Percentiles rank a stretch among this genome's conserved stretches.
Conservation (phyloP, 2,888 invertebrate genomes). For the Lasioglossum villosulum region DNA sequence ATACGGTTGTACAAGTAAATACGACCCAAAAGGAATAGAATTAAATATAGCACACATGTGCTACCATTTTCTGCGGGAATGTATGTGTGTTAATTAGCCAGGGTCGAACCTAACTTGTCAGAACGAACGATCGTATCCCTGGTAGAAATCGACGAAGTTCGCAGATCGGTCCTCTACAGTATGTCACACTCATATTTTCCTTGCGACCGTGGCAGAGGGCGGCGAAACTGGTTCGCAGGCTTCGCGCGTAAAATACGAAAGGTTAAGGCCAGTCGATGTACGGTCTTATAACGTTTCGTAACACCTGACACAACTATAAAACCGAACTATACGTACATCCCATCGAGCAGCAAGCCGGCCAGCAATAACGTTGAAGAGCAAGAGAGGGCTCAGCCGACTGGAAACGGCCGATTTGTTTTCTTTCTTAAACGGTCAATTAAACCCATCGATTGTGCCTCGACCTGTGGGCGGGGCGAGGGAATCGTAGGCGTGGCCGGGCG, state of each 20-base stretch:
- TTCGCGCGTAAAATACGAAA: constrained; percentile 54
- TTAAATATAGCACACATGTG: no score
- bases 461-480: neutral
- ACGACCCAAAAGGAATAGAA: no score
- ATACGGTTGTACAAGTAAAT: neutral
- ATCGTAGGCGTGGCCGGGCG: neutral
- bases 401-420: neutral
- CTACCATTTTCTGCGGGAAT: no score
- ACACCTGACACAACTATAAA: constrained; percentile 13
- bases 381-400: neutral
- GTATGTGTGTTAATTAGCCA: neutral
- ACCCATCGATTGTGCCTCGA: neutral
- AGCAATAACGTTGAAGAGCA: neutral
- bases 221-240: constrained; percentile 46
- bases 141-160: neutral
- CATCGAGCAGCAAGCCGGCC: neutral
- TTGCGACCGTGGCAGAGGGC: constrained; percentile 27
- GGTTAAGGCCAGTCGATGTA: constrained; percentile 55
- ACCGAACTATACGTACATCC: neutral
- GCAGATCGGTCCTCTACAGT: neutral
- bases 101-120: neutral
- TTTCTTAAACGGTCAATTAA: constrained; percentile 7
- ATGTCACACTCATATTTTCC: neutral
- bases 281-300: constrained; percentile 33
- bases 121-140: neutral